Conservation (phyloP, 2,797 vertebrate genomes). For the Enoplosus armatus region DNA sequence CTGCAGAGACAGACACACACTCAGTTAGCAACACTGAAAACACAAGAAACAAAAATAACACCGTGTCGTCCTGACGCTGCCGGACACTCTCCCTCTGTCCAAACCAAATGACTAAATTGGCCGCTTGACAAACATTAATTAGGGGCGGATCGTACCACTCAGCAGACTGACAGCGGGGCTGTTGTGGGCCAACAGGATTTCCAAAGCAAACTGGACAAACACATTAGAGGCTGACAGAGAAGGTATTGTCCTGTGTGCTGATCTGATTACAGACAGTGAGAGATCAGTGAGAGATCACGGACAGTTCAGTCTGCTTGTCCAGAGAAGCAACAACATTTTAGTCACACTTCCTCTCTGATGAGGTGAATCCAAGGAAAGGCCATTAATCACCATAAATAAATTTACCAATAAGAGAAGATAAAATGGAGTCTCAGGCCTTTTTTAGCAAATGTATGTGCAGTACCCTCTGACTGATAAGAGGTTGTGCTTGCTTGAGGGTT, state of each 20-base stretch:
- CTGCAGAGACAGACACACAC: slow-evolving; percentile 71
- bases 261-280: slow-evolving; percentile 43
- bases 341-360: background rate
- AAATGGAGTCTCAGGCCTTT: background rate
- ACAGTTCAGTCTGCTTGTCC: slow-evolving; percentile 9
- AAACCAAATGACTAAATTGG: slow-evolving; percentile 61
- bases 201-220: slow-evolving; percentile 67
- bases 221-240: slow-evolving; percentile 48
- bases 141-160: slow-evolving; percentile 48
- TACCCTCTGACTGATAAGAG: no score
- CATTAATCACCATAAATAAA: background rate
- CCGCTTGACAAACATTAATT: slow-evolving; percentile 69
- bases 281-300: slow-evolving; percentile 8
- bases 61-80: background rate
- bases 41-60: background rate
- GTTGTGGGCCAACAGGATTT: slow-evolving; percentile 48
- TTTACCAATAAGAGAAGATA: no score
- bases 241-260: slow-evolving; percentile 48
- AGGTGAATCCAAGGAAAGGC: background rate
- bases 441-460: no score
- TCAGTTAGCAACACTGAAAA: slow-evolving; percentile 4
- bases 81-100: slow-evolving; percentile 26
- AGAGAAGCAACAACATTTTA: background rate
- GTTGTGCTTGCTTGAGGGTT: background rate
- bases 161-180: slow-evolving; percentile 45